Evolutionary conservation across 2,113 vertebrate species (phyloP).

Genomic region (Micromys minutus): DNA sequence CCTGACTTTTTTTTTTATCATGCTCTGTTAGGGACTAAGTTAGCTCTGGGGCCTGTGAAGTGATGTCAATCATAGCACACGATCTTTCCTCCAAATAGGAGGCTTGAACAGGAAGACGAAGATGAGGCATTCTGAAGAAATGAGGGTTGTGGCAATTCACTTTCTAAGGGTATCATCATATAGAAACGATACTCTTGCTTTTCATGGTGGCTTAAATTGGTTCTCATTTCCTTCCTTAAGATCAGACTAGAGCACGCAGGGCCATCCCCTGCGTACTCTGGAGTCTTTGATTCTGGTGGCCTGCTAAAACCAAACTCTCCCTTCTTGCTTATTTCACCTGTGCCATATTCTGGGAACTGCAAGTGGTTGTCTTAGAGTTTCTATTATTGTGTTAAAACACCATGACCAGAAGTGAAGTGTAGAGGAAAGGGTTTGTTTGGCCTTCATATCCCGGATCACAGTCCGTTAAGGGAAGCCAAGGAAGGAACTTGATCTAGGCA

Average conservation of each 20-base stretch:
- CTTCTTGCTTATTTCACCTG: conserved; percentile 22
- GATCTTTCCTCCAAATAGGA: background rate
- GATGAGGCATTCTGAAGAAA: background rate
- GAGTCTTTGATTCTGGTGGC: background rate
- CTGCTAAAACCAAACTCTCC: background rate
- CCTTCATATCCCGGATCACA: background rate
- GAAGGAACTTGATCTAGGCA: background rate
- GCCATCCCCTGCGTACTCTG: background rate
- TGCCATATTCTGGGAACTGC: background rate
- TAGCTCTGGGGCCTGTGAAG: background rate
- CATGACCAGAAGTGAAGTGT: background rate
- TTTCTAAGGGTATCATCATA: background rate
- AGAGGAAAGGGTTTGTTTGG: background rate
- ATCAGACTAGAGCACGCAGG: background rate
- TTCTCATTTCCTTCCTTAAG: background rate
- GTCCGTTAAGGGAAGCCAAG: background rate
- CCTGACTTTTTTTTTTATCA: background rate
- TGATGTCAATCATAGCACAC: background rate
- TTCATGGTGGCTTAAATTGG: background rate
- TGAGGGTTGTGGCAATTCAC: background rate
- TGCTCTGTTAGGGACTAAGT: background rate
- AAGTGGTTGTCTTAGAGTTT: background rate
- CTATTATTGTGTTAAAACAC: background rate
- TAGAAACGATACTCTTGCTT: background rate
- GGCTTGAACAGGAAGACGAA: background rate